Percentiles rank a stretch among this genome's conserved stretches.
Conservation (phyloP, 2,888 invertebrate genomes). For the Anthophora plumipes region DNA sequence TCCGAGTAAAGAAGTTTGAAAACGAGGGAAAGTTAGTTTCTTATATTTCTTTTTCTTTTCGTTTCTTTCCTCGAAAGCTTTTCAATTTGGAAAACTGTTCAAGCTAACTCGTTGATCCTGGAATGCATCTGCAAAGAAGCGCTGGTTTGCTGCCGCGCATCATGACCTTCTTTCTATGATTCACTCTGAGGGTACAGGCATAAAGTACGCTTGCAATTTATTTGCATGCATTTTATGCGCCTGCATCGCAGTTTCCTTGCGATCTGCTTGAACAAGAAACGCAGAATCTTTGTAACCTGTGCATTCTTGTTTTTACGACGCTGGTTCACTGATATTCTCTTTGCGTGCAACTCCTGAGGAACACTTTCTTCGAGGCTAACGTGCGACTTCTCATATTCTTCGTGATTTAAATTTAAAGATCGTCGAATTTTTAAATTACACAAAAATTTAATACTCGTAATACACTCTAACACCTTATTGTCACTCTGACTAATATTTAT, state of each 20-base stretch:
- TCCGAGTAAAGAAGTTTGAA: background rate
- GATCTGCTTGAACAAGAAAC: slow-evolving; percentile 32
- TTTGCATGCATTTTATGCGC: slow-evolving; percentile 36
- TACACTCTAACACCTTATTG: too few relatives aligned
- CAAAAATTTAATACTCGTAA: too few relatives aligned
- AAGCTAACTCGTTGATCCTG: background rate
- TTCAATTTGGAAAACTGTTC: background rate
- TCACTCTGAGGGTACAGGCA: slow-evolving; percentile 29
- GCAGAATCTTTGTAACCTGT: slow-evolving; percentile 14
- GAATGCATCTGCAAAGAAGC: slow-evolving; percentile 11
- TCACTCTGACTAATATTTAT: too few relatives aligned
- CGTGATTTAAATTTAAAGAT: background rate
- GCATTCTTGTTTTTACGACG: slow-evolving; percentile 30
- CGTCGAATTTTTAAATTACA: background rate
- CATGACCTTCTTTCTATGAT: slow-evolving; percentile 50
- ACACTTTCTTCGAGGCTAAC: background rate
- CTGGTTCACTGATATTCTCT: background rate
- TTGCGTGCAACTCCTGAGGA: background rate
- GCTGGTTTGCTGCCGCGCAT: slow-evolving; percentile 1
- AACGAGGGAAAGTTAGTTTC: background rate
- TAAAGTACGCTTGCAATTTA: slow-evolving; percentile 41
- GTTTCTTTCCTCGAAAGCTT: too few relatives aligned
- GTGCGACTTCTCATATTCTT: background rate
- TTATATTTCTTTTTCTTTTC: too few relatives aligned
- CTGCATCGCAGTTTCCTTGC: slow-evolving; percentile 21